Conservation (phyloP, 2,888 invertebrate genomes). For the Lysandra coridon region DNA sequence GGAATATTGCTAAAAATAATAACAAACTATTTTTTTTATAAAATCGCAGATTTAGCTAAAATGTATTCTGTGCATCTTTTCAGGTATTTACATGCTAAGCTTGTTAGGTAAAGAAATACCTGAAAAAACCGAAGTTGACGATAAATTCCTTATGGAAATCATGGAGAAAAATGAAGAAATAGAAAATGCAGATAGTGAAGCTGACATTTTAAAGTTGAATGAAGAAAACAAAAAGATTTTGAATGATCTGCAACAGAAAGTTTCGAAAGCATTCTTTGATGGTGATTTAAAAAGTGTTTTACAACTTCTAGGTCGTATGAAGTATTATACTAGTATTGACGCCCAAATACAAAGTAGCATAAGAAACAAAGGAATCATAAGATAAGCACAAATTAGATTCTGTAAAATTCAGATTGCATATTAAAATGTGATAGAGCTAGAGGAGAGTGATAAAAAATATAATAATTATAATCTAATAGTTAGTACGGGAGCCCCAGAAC, state of each 20-base stretch:
- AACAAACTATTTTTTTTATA: too few relatives aligned
- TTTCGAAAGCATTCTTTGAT: constrained; percentile 83
- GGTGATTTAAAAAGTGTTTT: constrained; percentile 84
- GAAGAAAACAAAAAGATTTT: constrained; percentile 80
- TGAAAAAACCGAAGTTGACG: constrained; percentile 84
- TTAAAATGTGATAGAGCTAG: background rate
- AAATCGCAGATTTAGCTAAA: background rate
- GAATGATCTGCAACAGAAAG: constrained; percentile 73
- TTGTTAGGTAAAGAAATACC: constrained; percentile 84
- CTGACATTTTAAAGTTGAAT: constrained; percentile 80
- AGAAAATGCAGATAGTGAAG: constrained; percentile 82
- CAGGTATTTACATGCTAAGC: constrained; percentile 88
- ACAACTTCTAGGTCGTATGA: constrained; percentile 85
- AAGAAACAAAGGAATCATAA: constrained; percentile 79
- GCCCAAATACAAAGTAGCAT: constrained; percentile 85
- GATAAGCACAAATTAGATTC: constrained; percentile 45
- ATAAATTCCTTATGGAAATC: constrained; percentile 87
- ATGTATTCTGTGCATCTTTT: constrained; percentile 32
- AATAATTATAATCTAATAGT: too few relatives aligned
- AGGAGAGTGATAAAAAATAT: background rate
- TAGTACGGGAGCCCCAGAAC: too few relatives aligned
- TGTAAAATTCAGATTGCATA: background rate
- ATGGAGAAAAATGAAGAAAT: constrained; percentile 95
- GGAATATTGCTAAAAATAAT: too few relatives aligned
- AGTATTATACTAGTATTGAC: constrained; percentile 91